These are phyloP conservation scores for Bufo bufo DNA, from an alignment of 2,113 vertebrate species.

Conservation along the genomic window DNA sequence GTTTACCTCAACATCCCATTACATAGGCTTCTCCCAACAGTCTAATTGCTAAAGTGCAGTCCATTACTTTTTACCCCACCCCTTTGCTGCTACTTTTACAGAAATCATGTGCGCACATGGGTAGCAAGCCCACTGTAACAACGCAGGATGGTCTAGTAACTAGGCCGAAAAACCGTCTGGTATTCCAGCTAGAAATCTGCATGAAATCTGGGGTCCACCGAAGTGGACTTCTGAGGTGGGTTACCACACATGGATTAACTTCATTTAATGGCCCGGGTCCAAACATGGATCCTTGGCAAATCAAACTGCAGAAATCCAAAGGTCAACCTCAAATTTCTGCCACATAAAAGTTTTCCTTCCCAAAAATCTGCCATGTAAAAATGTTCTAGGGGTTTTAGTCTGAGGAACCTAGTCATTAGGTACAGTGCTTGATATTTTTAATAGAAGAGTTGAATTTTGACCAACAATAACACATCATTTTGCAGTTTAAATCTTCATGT, in stretches of 20 bases:
- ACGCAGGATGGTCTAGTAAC: not conserved
- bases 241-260: too few species aligned
- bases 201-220: too few species aligned
- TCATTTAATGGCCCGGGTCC: too few species aligned
- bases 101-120: slow-evolving; percentile 24
- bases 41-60: slow-evolving; percentile 59
- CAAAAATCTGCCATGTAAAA: too few species aligned
- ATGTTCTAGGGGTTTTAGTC: not conserved
- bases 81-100: slow-evolving; percentile 47
- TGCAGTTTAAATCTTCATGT: not conserved
- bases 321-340: too few species aligned
- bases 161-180: not conserved
- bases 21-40: slow-evolving; percentile 56
- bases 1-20: slow-evolving; percentile 60
- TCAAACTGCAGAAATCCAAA: too few species aligned
- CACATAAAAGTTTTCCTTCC: too few species aligned
- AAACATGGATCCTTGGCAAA: too few species aligned
- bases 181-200: not conserved
- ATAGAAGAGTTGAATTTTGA: too few species aligned
- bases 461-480: not conserved
- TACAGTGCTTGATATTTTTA: too few species aligned
- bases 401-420: not conserved
- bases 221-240: too few species aligned
- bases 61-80: slow-evolving; percentile 58
- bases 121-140: slow-evolving; percentile 5